Percentiles rank a stretch among this genome's conserved stretches.
Evolutionary conservation across 2,888 invertebrate species (phyloP).

Genomic region (Macrosoma leucophasiata): DNA sequence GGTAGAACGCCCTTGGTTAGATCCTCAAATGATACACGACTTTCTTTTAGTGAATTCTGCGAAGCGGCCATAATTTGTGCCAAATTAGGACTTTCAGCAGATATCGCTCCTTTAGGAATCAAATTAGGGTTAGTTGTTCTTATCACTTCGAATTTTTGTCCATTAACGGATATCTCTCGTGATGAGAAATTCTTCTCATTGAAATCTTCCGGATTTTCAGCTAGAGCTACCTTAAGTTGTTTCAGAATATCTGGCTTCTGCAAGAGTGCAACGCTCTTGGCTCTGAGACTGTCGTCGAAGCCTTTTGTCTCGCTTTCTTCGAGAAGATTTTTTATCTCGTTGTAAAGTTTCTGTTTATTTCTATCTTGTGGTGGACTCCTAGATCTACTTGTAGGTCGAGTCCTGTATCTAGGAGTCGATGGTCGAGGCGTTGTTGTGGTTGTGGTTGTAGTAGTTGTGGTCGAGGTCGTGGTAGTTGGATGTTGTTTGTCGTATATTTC

Average conservation of each 20-base stretch:
- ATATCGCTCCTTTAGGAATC: constrained; percentile 75
- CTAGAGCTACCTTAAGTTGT: constrained; percentile 83
- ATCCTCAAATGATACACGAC: constrained; percentile 82
- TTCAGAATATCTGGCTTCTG: constrained; percentile 84
- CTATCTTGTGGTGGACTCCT: constrained; percentile 66
- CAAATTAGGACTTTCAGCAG: constrained; percentile 59
- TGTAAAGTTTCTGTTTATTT: constrained; percentile 75
- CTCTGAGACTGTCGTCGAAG: constrained; percentile 67
- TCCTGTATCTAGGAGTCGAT: constrained; percentile 52
- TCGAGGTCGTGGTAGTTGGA: constrained; percentile 81
- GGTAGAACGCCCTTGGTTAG: constrained; percentile 87
- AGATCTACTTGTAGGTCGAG: constrained; percentile 50
- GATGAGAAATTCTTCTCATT: constrained; percentile 82
- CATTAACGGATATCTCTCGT: constrained; percentile 84
- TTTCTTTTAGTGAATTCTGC: constrained; percentile 72
- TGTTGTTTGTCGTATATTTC: constrained; percentile 80
- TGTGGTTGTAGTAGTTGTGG: constrained; percentile 79
- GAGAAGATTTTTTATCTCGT: constrained; percentile 71
- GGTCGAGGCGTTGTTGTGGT: constrained; percentile 54
- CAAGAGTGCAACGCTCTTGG: constrained; percentile 74
- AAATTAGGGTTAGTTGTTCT: constrained; percentile 82
- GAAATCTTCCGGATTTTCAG: constrained; percentile 80
- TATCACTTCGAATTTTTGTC: constrained; percentile 84
- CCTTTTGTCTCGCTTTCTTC: constrained; percentile 76
- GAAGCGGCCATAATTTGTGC: constrained; percentile 57